Conservation (phyloP, 2,113 vertebrate species). For the Heterotilapia buettikoferi region DNA sequence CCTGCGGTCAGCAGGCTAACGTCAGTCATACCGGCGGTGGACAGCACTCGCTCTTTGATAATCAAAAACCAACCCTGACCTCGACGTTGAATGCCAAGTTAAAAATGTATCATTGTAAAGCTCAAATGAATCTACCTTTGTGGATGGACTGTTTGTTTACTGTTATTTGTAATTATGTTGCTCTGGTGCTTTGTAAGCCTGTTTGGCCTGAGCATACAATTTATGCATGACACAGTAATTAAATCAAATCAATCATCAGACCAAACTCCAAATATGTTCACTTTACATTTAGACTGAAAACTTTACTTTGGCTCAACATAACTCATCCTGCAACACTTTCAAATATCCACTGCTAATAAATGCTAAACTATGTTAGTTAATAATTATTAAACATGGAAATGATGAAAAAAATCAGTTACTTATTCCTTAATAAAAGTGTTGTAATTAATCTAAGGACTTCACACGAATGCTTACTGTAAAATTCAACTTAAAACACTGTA, state of each 20-base stretch:
- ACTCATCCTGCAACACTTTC: neutral
- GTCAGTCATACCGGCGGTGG: neutral
- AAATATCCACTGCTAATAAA: neutral
- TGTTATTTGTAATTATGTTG: neutral
- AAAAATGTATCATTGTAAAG: neutral
- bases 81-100: rapidly evolving
- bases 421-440: neutral
- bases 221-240: neutral
- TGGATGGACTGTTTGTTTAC: neutral
- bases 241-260: neutral
- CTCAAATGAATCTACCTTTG: neutral
- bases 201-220: neutral
- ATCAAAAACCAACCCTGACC: neutral
- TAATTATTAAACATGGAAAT: neutral
- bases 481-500: neutral
- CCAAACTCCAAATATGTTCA: neutral
- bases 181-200: neutral
- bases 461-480: rapidly evolving
- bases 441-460: rapidly evolving
- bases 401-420: neutral
- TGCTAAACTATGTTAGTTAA: neutral
- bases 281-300: neutral
- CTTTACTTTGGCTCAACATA: neutral
- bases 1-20: neutral
- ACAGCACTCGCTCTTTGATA: neutral